Evolutionary conservation across 1,140 invertebrate genomes (phyloP).

Genomic region (Nixonia krombeini): DNA sequence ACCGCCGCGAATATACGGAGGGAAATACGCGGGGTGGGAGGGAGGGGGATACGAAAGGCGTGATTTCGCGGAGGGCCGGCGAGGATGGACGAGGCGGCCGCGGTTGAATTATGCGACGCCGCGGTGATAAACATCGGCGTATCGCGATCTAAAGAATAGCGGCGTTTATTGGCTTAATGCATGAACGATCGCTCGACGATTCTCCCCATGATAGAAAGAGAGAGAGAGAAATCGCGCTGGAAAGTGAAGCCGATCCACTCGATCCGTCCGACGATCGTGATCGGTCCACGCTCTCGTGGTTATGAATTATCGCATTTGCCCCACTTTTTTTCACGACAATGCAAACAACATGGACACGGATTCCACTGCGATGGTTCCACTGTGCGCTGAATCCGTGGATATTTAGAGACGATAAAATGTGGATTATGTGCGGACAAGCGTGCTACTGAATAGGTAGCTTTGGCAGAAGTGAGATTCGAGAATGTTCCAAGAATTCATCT

Average conservation of each 20-base stretch:
- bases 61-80: slow-evolving; percentile 5
- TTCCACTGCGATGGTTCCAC: too few relatives aligned
- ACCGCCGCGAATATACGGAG: not conserved
- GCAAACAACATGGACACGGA: too few relatives aligned
- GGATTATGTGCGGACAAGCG: too few relatives aligned
- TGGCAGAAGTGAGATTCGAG: too few relatives aligned
- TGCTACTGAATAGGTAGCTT: too few relatives aligned
- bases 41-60: slow-evolving; percentile 14
- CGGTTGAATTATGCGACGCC: slow-evolving; percentile 31
- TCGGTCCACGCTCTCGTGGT: slow-evolving; percentile 32
- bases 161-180: slow-evolving; percentile 26
- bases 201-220: slow-evolving; percentile 19
- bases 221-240: slow-evolving; percentile 19
- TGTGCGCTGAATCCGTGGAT: too few relatives aligned
- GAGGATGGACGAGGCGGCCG: slow-evolving; percentile 3
- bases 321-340: too few relatives aligned
- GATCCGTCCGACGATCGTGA: slow-evolving; percentile 19
- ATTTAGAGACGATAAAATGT: too few relatives aligned
- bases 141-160: slow-evolving; percentile 22
- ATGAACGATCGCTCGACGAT: slow-evolving; percentile 21
- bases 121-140: slow-evolving; percentile 28
- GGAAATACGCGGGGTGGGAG: not conserved
- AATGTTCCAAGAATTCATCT: too few relatives aligned
- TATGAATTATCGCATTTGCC: slow-evolving; percentile 47
- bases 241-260: slow-evolving; percentile 29